These are phyloP conservation scores for Knipowitschia caucasica DNA, from an alignment of 2,797 vertebrate species.

Conservation along the genomic window DNA sequence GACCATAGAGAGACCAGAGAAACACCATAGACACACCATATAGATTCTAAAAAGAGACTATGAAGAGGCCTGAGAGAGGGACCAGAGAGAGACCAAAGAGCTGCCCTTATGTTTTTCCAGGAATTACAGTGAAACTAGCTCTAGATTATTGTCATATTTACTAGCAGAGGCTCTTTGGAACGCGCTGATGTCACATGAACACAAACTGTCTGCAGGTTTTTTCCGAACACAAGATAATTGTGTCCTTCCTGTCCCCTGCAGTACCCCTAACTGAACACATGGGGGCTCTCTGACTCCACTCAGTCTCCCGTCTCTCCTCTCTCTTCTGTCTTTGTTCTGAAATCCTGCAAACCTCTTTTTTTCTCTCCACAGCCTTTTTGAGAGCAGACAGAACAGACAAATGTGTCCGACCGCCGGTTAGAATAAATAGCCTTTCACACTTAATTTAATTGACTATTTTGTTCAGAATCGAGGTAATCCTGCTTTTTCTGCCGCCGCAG, in stretches of 20 bases:
- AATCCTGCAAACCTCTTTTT: slow-evolving; percentile 39
- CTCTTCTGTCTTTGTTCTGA: slow-evolving; percentile 75
- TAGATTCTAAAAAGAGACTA: too few species aligned
- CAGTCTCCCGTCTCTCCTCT: slow-evolving; percentile 27
- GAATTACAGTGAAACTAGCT: too few species aligned
- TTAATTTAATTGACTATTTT: slow-evolving; percentile 85
- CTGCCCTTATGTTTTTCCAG: too few species aligned
- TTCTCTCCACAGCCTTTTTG: slow-evolving; percentile 63
- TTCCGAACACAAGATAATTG: too few species aligned
- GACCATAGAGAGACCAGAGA: too few species aligned
- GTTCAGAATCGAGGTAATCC: slow-evolving; percentile 81
- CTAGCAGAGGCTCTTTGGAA: too few species aligned
- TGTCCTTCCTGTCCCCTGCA: slow-evolving; percentile 9
- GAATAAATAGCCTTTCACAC: slow-evolving; percentile 84
- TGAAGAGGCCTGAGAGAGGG: too few species aligned
- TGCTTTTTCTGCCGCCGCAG: slow-evolving; percentile 63
- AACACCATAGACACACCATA: too few species aligned
- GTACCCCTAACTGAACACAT: slow-evolving; percentile 51
- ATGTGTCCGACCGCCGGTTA: slow-evolving; percentile 75
- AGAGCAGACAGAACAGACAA: slow-evolving; percentile 61
- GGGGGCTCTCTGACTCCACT: slow-evolving; percentile 78
- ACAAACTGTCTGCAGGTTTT: not conserved
- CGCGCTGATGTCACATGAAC: too few species aligned
- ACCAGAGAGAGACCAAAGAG: too few species aligned
- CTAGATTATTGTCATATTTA: too few species aligned